Conservation (phyloP, 2,113 vertebrate species). For the Boleophthalmus pectinirostris region DNA sequence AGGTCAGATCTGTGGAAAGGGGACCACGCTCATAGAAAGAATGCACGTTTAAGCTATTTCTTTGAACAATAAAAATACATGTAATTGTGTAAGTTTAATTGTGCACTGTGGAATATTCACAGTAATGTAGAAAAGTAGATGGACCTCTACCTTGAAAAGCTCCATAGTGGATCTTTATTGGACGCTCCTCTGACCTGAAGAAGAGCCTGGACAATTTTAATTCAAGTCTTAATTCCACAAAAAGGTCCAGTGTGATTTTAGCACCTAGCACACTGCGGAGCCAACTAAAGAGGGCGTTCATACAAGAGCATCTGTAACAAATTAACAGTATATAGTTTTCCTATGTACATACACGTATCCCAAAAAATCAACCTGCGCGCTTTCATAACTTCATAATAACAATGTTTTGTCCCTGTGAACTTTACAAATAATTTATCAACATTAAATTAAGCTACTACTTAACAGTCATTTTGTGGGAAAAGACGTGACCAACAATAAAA, state of each 20-base stretch:
- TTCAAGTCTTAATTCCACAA: constrained; percentile 72
- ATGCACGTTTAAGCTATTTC: too few relatives aligned
- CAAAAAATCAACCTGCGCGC: constrained; percentile 36
- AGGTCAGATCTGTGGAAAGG: neutral
- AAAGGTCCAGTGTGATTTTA: constrained; percentile 80
- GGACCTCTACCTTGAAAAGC: neutral
- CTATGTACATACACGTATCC: constrained; percentile 62
- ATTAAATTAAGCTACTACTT: constrained; percentile 79
- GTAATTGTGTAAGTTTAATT: too few relatives aligned
- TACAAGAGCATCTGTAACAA: constrained; percentile 66
- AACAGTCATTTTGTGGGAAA: constrained; percentile 78
- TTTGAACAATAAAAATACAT: too few relatives aligned
- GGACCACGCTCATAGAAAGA: neutral
- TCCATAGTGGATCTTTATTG: constrained; percentile 4
- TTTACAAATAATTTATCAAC: constrained; percentile 80
- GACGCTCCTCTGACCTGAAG: constrained; percentile 30
- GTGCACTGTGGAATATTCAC: neutral
- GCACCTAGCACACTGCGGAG: constrained; percentile 70
- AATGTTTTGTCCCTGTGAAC: constrained; percentile 70
- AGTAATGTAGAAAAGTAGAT: neutral
- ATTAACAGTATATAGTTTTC: constrained; percentile 63
- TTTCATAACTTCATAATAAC: constrained; percentile 13
- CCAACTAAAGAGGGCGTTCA: constrained; percentile 50
- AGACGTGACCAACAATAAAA: constrained; percentile 64
- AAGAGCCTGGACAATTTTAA: constrained; percentile 50